Evolutionary conservation across 2,797 vertebrate species (phyloP).

Genomic region (Sciaenops ocellatus): DNA sequence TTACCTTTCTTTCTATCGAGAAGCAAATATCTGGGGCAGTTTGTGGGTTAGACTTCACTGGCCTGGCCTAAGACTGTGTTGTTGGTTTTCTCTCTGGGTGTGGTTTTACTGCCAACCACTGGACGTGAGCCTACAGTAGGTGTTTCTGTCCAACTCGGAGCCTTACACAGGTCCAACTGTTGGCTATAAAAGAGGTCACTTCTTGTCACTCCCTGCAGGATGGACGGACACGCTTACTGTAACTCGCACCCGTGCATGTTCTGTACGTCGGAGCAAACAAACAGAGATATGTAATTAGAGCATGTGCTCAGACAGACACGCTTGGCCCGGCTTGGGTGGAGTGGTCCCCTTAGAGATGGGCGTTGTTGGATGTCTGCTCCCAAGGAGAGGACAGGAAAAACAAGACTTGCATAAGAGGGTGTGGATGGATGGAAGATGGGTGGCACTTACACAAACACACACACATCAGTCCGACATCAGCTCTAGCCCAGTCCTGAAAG

Average conservation of each 20-base stretch:
- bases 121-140: conserved; percentile 69
- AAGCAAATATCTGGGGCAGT: conserved; percentile 63
- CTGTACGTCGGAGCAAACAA: conserved; percentile 54
- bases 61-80: conserved; percentile 53
- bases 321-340: conserved; percentile 62
- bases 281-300: conserved; percentile 66
- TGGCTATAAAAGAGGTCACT: conserved; percentile 71
- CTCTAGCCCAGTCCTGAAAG: conserved; percentile 45
- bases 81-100: conserved; percentile 76
- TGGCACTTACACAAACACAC: conserved; percentile 69
- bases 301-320: conserved; percentile 54
- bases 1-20: conserved; percentile 59
- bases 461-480: conserved; percentile 27
- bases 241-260: conserved; percentile 48
- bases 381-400: conserved; percentile 71
- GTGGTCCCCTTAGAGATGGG: conserved; percentile 80
- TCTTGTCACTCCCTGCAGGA: conserved; percentile 75
- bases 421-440: conserved; percentile 81
- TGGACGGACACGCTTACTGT: conserved; percentile 43
- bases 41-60: conserved; percentile 49
- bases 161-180: conserved; percentile 69
- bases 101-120: conserved; percentile 77
- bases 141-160: conserved; percentile 71
- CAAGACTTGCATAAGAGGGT: conserved; percentile 82
- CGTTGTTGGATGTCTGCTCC: conserved; percentile 61